Evolutionary conservation across 1,140 invertebrate genomes (phyloP).

Genomic region (Tyrophagus putrescentiae): DNA sequence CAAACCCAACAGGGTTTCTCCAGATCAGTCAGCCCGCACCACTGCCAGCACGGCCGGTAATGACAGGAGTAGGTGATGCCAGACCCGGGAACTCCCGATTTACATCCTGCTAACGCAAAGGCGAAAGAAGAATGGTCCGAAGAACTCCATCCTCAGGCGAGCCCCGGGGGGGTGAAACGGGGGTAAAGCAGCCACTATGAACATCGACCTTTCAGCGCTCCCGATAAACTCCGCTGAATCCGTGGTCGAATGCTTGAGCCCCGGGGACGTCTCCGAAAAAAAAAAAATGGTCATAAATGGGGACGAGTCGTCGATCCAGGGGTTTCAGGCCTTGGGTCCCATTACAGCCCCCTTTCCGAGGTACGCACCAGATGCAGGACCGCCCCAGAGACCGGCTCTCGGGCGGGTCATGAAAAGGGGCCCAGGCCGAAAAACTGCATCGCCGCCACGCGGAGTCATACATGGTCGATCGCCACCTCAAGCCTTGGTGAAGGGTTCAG

Average conservation of each 20-base stretch:
- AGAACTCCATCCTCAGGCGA: slow-evolving; percentile 35
- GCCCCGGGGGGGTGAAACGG: slow-evolving; percentile 27
- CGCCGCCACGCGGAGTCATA: slow-evolving; percentile 39
- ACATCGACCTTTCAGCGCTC: slow-evolving; percentile 2
- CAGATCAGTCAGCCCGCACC: slow-evolving; percentile 43
- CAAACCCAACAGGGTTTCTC: slow-evolving; percentile 51
- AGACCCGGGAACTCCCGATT: slow-evolving; percentile 67
- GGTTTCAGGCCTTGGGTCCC: slow-evolving; percentile 40
- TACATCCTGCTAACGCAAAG: slow-evolving; percentile 41
- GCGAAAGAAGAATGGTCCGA: slow-evolving; percentile 32
- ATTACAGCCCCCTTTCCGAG: slow-evolving; percentile 40
- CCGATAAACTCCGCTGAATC: background rate
- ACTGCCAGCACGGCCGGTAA: slow-evolving; percentile 45
- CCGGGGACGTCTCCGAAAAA: slow-evolving; percentile 42
- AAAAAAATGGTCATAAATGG: slow-evolving; percentile 44
- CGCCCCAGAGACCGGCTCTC: slow-evolving; percentile 40
- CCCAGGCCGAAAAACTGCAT: slow-evolving; percentile 31
- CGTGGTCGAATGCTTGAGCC: slow-evolving; percentile 42
- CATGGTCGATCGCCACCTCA: slow-evolving; percentile 36
- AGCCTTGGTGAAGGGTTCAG: slow-evolving; percentile 46
- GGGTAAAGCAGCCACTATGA: slow-evolving; percentile 34
- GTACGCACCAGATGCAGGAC: slow-evolving; percentile 37
- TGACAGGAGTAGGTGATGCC: slow-evolving; percentile 77
- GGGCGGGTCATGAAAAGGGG: slow-evolving; percentile 39
- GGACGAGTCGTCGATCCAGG: slow-evolving; percentile 41